These are phyloP conservation scores for Drosophila prostipennis DNA, from an alignment of 2,888 invertebrate genomes.

Conservation along the genomic window DNA sequence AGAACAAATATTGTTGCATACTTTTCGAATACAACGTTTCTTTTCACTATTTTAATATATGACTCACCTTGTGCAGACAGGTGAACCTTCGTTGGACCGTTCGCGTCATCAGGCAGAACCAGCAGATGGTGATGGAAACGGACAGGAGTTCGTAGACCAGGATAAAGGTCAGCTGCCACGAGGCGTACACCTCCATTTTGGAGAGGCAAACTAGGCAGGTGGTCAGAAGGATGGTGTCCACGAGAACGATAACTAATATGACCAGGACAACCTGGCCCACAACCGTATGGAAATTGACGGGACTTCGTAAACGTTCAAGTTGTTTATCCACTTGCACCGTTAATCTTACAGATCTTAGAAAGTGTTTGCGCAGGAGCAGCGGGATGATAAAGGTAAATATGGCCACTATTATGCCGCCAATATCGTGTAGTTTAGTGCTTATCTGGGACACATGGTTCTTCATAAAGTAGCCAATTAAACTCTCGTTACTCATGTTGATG, in stretches of 20 bases:
- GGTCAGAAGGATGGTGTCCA: conserved; percentile 39
- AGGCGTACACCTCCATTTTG: conserved; percentile 49
- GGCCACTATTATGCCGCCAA: conserved; percentile 50
- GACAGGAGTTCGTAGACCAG: conserved; percentile 51
- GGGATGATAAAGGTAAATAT: conserved; percentile 59
- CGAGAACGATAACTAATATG: conserved; percentile 2
- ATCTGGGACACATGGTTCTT: conserved; percentile 53
- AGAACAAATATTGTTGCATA: background rate
- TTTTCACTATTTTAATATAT: too few relatives aligned
- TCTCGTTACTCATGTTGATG: conserved; percentile 40
- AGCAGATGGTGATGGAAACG: conserved; percentile 52
- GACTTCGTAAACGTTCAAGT: conserved; percentile 7
- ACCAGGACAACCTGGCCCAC: conserved; percentile 6
- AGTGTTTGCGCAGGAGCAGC: conserved; percentile 44
- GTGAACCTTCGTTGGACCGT: conserved; percentile 47
- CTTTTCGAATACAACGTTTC: background rate
- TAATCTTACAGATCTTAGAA: conserved; percentile 32
- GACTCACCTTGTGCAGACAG: conserved; percentile 32
- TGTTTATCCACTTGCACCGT: conserved; percentile 44
- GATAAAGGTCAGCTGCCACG: conserved; percentile 56
- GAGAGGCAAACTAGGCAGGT: conserved; percentile 48
- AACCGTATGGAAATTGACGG: conserved; percentile 35
- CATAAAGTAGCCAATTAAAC: conserved; percentile 67
- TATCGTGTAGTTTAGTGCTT: conserved; percentile 48
- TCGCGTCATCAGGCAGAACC: conserved; percentile 52